A percentile compares a stretch with the other conserved stretches of the same genome.
These are phyloP conservation scores for Sarcophaga peregrina DNA, from an alignment of 1,140 invertebrate genomes.

Conservation along the genomic window DNA sequence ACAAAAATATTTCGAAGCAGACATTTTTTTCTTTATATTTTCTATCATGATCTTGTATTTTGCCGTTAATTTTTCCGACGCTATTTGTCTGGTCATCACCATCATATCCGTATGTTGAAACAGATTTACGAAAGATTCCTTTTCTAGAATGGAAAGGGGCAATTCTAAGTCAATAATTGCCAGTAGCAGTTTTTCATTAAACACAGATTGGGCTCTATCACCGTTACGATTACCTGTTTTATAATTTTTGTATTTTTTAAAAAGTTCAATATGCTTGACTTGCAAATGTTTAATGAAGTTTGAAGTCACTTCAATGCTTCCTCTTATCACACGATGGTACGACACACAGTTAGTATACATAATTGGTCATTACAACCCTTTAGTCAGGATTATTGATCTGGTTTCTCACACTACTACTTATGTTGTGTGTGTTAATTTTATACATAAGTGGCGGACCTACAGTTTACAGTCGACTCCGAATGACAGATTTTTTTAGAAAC, in stretches of 20 bases:
- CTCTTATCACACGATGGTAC: background rate
- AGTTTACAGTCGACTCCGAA: no score
- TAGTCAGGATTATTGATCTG: no score
- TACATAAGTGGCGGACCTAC: no score
- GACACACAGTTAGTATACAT: no score
- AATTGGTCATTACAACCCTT: no score
- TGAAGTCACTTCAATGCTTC: background rate
- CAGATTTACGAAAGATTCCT: conserved; percentile 11
- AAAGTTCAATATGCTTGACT: background rate
- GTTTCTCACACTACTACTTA: no score
- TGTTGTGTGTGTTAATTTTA: no score
- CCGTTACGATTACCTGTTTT: no score
- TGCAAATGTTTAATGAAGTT: background rate
- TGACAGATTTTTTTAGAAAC: no score
- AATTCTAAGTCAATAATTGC: background rate
- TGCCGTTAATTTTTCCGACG: background rate
- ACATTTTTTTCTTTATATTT: conserved; percentile 30
- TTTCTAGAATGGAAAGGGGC: background rate
- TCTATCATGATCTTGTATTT: background rate
- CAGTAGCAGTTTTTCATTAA: background rate
- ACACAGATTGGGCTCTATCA: no score
- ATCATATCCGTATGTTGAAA: conserved; percentile 27
- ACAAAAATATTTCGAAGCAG: conserved; percentile 13
- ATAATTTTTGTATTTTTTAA: background rate
- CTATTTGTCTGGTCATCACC: background rate